Base-by-base conservation (phyloP, 2,888 invertebrate species). In the Anthophora plumipes region DNA sequence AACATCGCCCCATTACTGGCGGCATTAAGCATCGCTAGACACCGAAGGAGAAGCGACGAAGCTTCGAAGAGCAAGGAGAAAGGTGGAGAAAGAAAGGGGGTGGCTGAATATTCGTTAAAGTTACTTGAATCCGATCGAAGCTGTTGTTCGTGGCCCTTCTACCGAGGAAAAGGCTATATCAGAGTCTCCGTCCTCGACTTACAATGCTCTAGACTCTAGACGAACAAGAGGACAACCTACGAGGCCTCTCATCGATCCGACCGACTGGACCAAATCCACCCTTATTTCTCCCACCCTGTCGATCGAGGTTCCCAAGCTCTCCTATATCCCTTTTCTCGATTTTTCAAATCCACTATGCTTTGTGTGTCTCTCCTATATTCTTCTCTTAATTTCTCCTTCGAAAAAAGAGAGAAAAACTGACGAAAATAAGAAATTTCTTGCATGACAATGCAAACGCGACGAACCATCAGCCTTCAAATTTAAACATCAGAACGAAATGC, bases 171-270 rank as follows among this genome's bases (percentile, higher is more conserved):
- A 77, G 68, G 59, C 68, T 61, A 78, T 61, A 78, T 73, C 72
- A 12, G 46, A 72, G 59, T 60, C 77, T 68, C 80, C 39, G 67
- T 80, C 61, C 77, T 71, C 77, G 77, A 61, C 85, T 80, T 81
- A 80, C 80, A 83, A 85, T 78, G 55, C 67, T 60, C 68, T 55
- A 20, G 71, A 67, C 67, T 60, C 68, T 55, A 20, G 71, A 67
- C 66, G 77, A 77, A 55, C 78, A 72, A 80, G 72, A 73, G 73
- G 68, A 69, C 66, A 61, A 64, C 61, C 66, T 66, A 64, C 73
- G 66, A 70, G 67, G 48, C 67, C 55, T 67, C 59, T 61, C 81
- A 80, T 80, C 80, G 80, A 81, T 81, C 80, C 71, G 67, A 59
- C 63, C 75, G 63, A 71, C 31, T 64, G 63, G 75, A 71, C 80